Evolutionary conservation across 2,113 vertebrate species (phyloP).

Genomic region (Lagopus muta): DNA sequence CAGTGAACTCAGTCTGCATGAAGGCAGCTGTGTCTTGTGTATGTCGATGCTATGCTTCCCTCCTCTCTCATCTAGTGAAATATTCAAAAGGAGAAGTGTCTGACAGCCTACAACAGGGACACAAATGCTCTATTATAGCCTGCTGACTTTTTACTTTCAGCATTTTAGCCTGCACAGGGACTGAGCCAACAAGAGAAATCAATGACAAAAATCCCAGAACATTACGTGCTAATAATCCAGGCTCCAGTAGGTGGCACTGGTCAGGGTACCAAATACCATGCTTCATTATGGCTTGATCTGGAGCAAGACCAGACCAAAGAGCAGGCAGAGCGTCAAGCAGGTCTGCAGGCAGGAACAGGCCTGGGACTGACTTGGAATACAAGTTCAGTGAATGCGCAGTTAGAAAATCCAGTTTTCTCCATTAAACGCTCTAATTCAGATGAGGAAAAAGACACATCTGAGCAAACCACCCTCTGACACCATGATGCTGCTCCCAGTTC

Average conservation of each 20-base stretch:
- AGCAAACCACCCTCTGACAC: neutral
- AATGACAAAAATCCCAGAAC: neutral
- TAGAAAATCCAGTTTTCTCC: neutral
- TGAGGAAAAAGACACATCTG: neutral
- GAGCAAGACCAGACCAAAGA: neutral
- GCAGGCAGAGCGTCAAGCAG: neutral
- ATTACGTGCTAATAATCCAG: neutral
- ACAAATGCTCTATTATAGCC: neutral
- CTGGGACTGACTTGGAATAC: neutral
- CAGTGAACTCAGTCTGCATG: neutral
- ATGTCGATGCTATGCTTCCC: neutral
- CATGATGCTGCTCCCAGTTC: accelerated
- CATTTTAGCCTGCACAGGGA: neutral
- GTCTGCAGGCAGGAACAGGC: neutral
- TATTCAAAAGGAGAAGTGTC: neutral
- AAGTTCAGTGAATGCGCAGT: neutral
- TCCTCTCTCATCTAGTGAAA: neutral
- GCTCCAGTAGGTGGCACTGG: neutral
- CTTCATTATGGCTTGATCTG: neutral
- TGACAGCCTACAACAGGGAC: neutral
- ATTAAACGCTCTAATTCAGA: neutral
- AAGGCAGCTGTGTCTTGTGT: neutral
- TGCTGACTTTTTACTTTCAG: neutral
- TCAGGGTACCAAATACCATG: neutral
- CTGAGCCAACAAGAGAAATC: neutral